Evolutionary conservation across 2,888 invertebrate species (phyloP).

Genomic region (Pristionchus arcanus): DNA sequence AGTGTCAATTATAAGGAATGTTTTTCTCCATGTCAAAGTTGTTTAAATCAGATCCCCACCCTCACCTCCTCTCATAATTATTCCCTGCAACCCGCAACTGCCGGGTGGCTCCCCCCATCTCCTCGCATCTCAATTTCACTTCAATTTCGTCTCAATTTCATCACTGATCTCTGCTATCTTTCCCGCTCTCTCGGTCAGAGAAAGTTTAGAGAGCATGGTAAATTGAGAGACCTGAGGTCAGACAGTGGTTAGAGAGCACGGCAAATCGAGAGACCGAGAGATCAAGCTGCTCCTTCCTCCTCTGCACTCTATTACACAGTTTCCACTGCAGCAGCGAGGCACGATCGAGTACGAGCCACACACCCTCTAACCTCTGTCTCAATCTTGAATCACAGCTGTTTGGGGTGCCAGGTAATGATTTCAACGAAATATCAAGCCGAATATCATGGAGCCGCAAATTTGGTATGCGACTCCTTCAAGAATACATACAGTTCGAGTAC

Average conservation of each 20-base stretch:
- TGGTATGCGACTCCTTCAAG: no score
- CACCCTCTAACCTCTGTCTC: constrained; percentile 1
- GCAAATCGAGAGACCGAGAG: no score
- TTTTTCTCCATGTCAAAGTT: no score
- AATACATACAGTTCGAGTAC: no score
- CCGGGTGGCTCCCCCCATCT: background rate
- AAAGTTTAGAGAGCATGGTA: no score
- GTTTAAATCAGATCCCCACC: background rate
- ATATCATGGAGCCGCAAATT: no score
- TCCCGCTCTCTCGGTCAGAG: no score
- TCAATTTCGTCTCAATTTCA: background rate
- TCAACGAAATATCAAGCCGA: no score
- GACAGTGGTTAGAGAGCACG: no score
- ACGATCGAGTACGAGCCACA: background rate
- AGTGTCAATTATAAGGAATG: no score
- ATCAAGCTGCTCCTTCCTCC: background rate
- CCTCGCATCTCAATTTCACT: background rate
- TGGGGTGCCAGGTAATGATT: background rate
- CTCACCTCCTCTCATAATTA: background rate
- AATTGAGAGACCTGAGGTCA: no score
- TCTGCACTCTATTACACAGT: constrained; percentile 8
- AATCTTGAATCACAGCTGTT: background rate
- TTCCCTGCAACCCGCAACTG: background rate
- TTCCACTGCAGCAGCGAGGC: background rate
- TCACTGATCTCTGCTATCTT: background rate